Evolutionary conservation across 2,113 vertebrate species (phyloP).

Genomic region (Origma solitaria): DNA sequence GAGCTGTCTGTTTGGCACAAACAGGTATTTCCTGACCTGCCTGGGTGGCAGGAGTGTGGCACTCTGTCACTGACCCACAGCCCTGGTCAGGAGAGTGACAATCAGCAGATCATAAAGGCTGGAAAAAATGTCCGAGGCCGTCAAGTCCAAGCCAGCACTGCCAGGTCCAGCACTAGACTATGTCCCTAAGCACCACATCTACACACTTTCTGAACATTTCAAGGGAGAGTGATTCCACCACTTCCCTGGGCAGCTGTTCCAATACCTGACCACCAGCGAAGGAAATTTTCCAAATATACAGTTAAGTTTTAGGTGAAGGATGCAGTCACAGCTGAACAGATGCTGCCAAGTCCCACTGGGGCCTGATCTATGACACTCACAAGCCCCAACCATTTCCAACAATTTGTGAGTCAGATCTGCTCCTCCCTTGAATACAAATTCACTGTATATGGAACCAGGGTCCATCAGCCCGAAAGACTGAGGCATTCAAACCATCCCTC

Average conservation of each 20-base stretch:
- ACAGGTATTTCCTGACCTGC: neutral
- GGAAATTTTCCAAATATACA: neutral
- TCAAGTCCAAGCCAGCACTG: neutral
- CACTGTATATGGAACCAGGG: accelerated
- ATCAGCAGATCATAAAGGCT: neutral
- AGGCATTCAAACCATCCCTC: accelerated
- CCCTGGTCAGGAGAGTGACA: neutral
- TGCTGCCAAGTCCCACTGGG: neutral
- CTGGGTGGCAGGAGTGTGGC: neutral
- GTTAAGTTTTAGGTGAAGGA: neutral
- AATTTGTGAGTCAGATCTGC: neutral
- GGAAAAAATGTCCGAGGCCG: neutral
- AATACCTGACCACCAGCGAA: neutral
- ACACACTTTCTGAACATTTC: neutral
- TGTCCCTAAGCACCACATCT: neutral
- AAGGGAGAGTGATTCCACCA: neutral
- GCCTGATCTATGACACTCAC: neutral
- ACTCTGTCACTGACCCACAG: neutral
- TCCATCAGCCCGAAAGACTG: neutral
- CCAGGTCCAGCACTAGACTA: neutral
- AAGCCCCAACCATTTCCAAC: neutral
- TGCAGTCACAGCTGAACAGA: neutral
- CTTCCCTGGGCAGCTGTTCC: neutral
- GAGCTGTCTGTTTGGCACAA: neutral
- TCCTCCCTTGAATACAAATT: neutral